Percentiles rank a stretch among this genome's conserved stretches.
Conservation (phyloP, 2,888 invertebrate genomes). For the Labia minor region DNA sequence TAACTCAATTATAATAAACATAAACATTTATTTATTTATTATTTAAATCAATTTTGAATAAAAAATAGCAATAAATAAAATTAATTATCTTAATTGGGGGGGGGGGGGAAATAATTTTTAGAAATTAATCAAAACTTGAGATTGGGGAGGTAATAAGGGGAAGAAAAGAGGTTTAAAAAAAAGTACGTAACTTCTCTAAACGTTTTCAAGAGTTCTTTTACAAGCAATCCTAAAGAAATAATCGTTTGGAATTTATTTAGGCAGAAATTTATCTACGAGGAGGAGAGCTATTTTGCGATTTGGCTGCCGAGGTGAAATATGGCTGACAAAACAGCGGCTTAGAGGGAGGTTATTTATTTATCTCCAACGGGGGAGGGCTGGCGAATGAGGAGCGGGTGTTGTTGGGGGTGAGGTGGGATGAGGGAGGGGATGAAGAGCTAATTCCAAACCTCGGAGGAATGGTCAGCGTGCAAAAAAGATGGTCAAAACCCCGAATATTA, state of each 20-base stretch:
- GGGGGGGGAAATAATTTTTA: too few relatives aligned
- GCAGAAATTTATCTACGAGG: not conserved
- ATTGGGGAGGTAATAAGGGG: too few relatives aligned
- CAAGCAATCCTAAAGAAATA: not conserved
- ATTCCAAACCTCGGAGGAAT: not conserved
- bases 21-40: too few relatives aligned
- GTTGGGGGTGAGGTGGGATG: too few relatives aligned
- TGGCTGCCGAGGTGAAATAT: not conserved
- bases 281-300: slow-evolving; percentile 5
- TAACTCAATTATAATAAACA: too few relatives aligned
- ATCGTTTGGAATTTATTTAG: not conserved
- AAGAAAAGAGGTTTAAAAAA: too few relatives aligned
- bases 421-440: not conserved
- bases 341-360: slow-evolving; percentile 13
- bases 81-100: too few relatives aligned
- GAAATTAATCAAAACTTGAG: too few relatives aligned
- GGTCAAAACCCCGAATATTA: not conserved
- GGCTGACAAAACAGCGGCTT: slow-evolving; percentile 1
- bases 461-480: slow-evolving; percentile 8
- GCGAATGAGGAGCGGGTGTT: too few relatives aligned
- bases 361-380: not conserved
- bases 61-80: too few relatives aligned
- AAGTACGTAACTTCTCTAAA: too few relatives aligned
- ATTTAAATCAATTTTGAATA: too few relatives aligned
- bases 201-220: not conserved